phyloP scores from a whole-genome alignment of 2,797 vertebrate genomes.

The Lateolabrax maculatus region DNA sequence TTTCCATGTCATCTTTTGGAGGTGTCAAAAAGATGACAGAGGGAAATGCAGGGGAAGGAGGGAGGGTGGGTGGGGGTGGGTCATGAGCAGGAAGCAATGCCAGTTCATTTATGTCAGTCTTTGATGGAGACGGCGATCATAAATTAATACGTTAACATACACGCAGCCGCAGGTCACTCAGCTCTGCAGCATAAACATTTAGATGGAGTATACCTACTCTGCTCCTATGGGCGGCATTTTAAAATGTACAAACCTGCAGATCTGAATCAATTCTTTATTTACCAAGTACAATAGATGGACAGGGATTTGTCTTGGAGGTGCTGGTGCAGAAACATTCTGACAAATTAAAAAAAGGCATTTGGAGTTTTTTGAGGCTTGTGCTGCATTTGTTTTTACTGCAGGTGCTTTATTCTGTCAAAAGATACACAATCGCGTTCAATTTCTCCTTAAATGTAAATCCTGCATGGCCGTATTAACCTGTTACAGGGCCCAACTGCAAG shows the following conservation, averaged over 20 bases:
- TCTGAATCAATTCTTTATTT: conserved; percentile 39
- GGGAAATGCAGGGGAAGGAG: conserved; percentile 37
- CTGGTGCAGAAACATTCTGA: background rate
- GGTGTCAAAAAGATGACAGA: conserved; percentile 75
- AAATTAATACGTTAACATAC: conserved; percentile 54
- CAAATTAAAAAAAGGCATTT: no score
- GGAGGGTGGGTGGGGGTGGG: conserved; percentile 35
- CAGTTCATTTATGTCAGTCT: conserved; percentile 79
- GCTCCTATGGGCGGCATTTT: background rate
- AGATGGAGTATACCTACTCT: conserved; percentile 47
- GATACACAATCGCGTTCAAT: no score
- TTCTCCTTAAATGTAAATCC: background rate
- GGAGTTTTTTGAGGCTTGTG: background rate
- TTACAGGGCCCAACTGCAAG: background rate
- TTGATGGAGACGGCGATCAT: conserved; percentile 54
- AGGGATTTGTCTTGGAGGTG: conserved; percentile 13
- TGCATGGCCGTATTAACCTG: background rate
- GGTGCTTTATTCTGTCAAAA: background rate
- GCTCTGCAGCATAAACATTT: conserved; percentile 35
- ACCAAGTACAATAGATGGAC: conserved; percentile 16
- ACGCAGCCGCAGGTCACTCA: conserved; percentile 40
- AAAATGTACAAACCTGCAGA: conserved; percentile 25
- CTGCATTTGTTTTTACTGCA: background rate
- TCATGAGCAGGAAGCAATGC: conserved; percentile 54
- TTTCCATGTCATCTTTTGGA: conserved; percentile 74